Conservation (phyloP, 2,113 vertebrate species). For the Pogona vitticeps region DNA sequence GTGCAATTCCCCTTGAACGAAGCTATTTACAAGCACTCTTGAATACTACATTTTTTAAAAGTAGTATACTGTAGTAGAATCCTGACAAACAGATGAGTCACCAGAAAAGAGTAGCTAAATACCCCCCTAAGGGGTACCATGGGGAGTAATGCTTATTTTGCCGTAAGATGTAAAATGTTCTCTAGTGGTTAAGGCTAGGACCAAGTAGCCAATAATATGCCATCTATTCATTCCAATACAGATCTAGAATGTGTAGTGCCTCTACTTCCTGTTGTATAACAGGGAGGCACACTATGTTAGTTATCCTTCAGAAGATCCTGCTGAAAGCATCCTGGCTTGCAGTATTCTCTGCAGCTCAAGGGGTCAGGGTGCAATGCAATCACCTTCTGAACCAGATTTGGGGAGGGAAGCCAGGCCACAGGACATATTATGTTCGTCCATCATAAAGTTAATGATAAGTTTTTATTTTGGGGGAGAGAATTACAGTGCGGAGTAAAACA, state of each 20-base stretch:
- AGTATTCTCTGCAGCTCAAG: constrained; percentile 27
- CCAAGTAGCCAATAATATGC: constrained; percentile 30
- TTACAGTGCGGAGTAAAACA: not conserved
- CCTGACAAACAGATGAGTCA: constrained; percentile 71
- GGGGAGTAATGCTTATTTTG: constrained; percentile 62
- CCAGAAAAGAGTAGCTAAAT: constrained; percentile 67
- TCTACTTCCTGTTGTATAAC: constrained; percentile 29
- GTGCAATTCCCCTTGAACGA: constrained; percentile 67
- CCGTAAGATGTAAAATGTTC: constrained; percentile 62
- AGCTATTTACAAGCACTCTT: constrained; percentile 70
- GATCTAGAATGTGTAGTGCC: constrained; percentile 15
- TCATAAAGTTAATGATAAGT: not conserved
- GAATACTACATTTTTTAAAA: constrained; percentile 61
- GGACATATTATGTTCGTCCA: not conserved
- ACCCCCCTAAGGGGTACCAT: constrained; percentile 57
- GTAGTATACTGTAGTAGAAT: constrained; percentile 69
- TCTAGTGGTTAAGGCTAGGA: constrained; percentile 46
- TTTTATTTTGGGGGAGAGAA: not conserved
- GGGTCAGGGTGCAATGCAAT: not conserved
- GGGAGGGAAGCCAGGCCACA: not conserved
- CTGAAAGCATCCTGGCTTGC: constrained; percentile 4
- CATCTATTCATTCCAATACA: not conserved
- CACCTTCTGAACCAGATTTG: not conserved
- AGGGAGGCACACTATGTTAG: constrained; percentile 21
- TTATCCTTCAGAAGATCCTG: not conserved